Conservation (phyloP, 2,888 invertebrate species). For the Dinocampus coccinellae region DNA sequence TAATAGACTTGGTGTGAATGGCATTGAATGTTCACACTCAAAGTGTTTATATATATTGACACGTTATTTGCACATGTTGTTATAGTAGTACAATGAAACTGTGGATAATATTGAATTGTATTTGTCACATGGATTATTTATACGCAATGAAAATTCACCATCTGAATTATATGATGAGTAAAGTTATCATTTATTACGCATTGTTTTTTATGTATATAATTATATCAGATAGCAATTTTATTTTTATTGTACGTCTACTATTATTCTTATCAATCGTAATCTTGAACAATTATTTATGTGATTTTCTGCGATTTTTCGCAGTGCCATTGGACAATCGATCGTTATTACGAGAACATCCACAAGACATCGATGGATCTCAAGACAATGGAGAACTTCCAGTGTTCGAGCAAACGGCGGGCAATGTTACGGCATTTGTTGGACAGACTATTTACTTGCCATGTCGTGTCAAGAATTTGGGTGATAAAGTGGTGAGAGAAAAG, state of each 20-base stretch:
- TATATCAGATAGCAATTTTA: background rate
- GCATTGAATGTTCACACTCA: constrained; percentile 10
- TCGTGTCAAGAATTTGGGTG: constrained; percentile 62
- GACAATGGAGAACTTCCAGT: constrained; percentile 55
- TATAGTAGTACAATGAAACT: constrained; percentile 15
- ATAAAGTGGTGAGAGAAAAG: constrained; percentile 62
- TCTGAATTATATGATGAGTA: constrained; percentile 50
- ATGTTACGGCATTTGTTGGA: constrained; percentile 65
- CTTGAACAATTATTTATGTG: too few species aligned
- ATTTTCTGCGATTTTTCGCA: background rate
- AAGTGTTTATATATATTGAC: background rate
- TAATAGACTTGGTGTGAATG: background rate
- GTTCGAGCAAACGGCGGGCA: constrained; percentile 64
- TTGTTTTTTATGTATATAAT: background rate
- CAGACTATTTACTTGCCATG: constrained; percentile 67
- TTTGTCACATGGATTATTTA: constrained; percentile 50
- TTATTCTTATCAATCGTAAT: too few species aligned
- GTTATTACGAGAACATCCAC: constrained; percentile 33
- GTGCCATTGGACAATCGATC: constrained; percentile 39
- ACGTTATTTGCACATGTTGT: constrained; percentile 47
- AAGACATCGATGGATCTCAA: constrained; percentile 41
- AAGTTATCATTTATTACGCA: constrained; percentile 40
- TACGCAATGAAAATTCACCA: constrained; percentile 47
- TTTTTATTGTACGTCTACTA: background rate
- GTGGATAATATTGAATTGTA: constrained; percentile 24